phyloP scores from a whole-genome alignment of 2,888 invertebrate genomes.

The Ctenicera cuprea region DNA sequence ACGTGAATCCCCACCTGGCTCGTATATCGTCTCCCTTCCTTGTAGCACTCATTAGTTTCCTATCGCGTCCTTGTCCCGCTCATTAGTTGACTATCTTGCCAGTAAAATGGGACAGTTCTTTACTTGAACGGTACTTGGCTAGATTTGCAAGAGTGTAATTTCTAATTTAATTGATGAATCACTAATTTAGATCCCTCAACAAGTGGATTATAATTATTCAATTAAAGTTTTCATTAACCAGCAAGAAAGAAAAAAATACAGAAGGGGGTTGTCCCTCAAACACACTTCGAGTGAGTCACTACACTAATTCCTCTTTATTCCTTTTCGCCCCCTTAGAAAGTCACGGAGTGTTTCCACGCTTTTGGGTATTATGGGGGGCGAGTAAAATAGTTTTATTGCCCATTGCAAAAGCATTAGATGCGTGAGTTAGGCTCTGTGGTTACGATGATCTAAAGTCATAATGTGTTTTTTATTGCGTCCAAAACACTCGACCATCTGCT shows the following conservation, averaged over 20 bases:
- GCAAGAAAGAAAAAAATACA: background rate
- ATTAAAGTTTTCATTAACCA: no score
- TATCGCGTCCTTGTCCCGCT: no score
- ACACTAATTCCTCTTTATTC: constrained; percentile 2
- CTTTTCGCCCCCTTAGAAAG: background rate
- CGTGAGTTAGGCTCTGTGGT: constrained; percentile 9
- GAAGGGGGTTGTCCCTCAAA: background rate
- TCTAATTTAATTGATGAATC: no score
- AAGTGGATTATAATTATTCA: no score
- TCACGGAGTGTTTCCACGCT: constrained; percentile 10
- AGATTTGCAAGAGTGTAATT: no score
- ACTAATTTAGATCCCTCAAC: no score
- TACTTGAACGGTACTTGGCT: no score
- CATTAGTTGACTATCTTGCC: no score
- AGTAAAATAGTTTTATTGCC: constrained; percentile 27
- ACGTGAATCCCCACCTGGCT: no score
- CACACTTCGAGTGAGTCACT: background rate
- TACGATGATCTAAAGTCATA: constrained; percentile 37
- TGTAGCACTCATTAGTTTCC: no score
- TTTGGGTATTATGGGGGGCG: background rate
- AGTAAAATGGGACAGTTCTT: no score
- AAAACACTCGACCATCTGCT: constrained; percentile 49
- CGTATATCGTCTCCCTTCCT: no score
- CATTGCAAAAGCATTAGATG: constrained; percentile 23
- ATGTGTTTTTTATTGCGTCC: constrained; percentile 52